phyloP scores from a whole-genome alignment of 2,888 invertebrate genomes.

The Deroplatys truncata region DNA sequence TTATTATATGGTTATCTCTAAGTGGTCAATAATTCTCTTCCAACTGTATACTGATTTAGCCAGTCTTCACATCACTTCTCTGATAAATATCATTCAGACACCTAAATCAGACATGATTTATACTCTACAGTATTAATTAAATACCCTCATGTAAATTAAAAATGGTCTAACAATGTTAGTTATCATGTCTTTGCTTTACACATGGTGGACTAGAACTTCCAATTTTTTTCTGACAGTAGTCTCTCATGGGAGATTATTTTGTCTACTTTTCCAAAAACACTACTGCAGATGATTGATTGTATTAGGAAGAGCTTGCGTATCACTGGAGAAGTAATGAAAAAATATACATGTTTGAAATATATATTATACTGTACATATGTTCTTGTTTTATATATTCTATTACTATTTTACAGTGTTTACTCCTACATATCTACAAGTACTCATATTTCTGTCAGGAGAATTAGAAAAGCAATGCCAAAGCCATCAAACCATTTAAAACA shows the following conservation, averaged over 20 bases:
- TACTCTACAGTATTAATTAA: no score
- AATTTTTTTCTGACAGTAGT: neutral
- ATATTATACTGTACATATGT: conserved; percentile 27
- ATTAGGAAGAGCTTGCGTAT: conserved; percentile 32
- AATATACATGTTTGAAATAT: conserved; percentile 32
- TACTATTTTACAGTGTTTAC: conserved; percentile 15
- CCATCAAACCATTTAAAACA: neutral
- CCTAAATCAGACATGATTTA: no score
- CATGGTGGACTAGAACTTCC: neutral
- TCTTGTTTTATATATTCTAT: conserved; percentile 8
- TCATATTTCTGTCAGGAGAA: conserved; percentile 13
- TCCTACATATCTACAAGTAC: conserved; percentile 23
- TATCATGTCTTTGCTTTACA: neutral
- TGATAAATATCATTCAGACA: no score
- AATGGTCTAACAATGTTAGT: neutral
- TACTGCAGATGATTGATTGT: conserved; percentile 10
- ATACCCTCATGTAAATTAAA: no score
- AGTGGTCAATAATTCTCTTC: no score
- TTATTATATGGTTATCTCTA: no score
- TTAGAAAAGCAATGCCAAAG: neutral
- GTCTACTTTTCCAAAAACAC: neutral
- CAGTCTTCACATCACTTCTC: no score
- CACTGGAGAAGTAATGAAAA: conserved; percentile 32
- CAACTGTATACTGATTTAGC: no score
- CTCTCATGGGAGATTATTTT: neutral